phyloP scores from a whole-genome alignment of 2,113 vertebrate species.

The Scomber colias region DNA sequence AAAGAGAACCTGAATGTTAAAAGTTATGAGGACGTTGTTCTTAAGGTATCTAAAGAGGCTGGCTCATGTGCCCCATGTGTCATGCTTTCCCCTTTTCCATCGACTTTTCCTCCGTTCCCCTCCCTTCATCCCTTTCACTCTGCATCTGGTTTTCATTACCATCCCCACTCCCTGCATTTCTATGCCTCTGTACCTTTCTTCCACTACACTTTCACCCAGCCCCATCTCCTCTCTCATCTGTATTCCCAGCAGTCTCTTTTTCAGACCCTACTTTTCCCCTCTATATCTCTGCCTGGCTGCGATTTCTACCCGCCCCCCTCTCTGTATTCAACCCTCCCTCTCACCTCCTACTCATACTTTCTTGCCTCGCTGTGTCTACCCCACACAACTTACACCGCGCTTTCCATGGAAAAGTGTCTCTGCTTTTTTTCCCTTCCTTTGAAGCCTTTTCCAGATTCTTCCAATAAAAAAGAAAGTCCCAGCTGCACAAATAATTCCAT shows the following conservation, averaged over 20 bases:
- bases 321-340: constrained; percentile 21
- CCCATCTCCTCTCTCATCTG: constrained; percentile 46
- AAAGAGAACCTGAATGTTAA: constrained; percentile 27
- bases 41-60: constrained; percentile 48
- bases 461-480: constrained; percentile 57
- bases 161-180: constrained; percentile 45
- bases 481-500: constrained; percentile 77
- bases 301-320: constrained; percentile 17
- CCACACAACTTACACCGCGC: constrained; percentile 57
- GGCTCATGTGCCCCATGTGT: constrained; percentile 57
- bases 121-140: constrained; percentile 47
- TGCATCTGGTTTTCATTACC: constrained; percentile 75
- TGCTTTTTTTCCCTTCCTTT: constrained; percentile 57
- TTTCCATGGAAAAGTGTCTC: constrained; percentile 69
- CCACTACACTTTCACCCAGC: constrained; percentile 45
- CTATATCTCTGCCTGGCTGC: constrained; percentile 44
- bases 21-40: constrained; percentile 57
- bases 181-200: constrained; percentile 52
- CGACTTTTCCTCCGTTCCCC: constrained; percentile 38
- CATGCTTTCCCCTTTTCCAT: constrained; percentile 65
- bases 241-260: constrained; percentile 42
- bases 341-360: constrained; percentile 47
- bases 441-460: constrained; percentile 53
- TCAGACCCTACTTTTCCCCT: constrained; percentile 25
- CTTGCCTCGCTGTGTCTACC: constrained; percentile 44